phyloP scores from a whole-genome alignment of 1,140 invertebrate genomes.

The Drosophila jambulina region DNA sequence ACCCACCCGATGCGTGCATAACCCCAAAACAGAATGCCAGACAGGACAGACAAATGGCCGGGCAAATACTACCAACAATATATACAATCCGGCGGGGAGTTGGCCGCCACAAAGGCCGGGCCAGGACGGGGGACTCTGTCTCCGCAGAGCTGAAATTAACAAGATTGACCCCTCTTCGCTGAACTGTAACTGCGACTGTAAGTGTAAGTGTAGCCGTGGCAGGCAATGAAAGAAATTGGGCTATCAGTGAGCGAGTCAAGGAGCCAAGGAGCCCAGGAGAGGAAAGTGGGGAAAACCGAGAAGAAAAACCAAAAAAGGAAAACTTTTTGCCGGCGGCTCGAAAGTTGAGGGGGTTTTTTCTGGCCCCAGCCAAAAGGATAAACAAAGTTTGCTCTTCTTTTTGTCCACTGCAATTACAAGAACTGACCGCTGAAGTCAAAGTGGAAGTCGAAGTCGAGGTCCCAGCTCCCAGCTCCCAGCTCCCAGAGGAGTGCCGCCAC shows the following conservation, averaged over 20 bases:
- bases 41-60: conserved; percentile 42
- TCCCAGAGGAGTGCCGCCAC: conserved; percentile 12
- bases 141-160: conserved; percentile 67
- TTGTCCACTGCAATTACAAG: conserved; percentile 66
- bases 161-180: conserved; percentile 66
- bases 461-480: neutral
- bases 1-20: conserved; percentile 48
- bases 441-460: neutral
- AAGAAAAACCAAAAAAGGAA: conserved; percentile 15
- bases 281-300: neutral
- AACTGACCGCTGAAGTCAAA: conserved; percentile 21
- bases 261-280: no score
- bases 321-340: conserved; percentile 11
- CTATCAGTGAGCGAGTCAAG: conserved; percentile 49
- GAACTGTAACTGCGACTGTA: conserved; percentile 20
- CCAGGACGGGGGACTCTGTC: conserved; percentile 11
- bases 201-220: conserved; percentile 19
- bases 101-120: neutral
- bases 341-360: conserved; percentile 3
- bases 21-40: conserved; percentile 52
- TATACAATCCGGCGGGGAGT: conserved; percentile 48
- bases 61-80: conserved; percentile 53
- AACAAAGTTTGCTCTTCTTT: conserved; percentile 59
- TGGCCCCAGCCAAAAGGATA: conserved; percentile 8
- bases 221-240: conserved; percentile 78